phyloP scores from a whole-genome alignment of 2,888 invertebrate genomes.

The Macrophya alboannulata region DNA sequence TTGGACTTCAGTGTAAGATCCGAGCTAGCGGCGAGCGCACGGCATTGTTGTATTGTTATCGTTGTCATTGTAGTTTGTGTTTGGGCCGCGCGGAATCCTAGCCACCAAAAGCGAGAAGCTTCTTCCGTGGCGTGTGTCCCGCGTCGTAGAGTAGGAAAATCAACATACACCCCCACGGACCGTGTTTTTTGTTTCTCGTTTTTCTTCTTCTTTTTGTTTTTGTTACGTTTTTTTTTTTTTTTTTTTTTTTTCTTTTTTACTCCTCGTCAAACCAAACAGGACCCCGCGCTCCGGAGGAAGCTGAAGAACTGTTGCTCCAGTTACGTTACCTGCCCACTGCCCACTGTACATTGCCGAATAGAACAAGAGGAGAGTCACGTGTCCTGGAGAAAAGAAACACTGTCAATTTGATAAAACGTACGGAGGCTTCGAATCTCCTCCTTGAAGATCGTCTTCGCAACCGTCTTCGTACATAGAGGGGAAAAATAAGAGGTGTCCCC shows the following conservation, averaged over 20 bases:
- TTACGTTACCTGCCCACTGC: not conserved
- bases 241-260: not conserved
- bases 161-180: constrained; percentile 2
- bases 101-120: constrained; percentile 32
- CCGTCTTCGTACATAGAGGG: not conserved
- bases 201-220: not conserved
- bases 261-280: not conserved
- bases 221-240: not conserved
- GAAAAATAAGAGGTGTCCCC: constrained; percentile 7
- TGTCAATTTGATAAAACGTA: not conserved
- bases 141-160: constrained; percentile 37
- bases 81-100: constrained; percentile 34
- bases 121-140: constrained; percentile 37
- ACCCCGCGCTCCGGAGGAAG: constrained; percentile 7
- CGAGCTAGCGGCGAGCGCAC: constrained; percentile 80
- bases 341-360: not conserved
- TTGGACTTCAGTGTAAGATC: constrained; percentile 80
- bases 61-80: constrained; percentile 53
- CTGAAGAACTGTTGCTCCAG: not conserved
- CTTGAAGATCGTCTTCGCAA: not conserved
- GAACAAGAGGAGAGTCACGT: not conserved
- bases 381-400: not conserved
- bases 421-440: not conserved
- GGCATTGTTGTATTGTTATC: constrained; percentile 78
- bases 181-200: not conserved